Base-by-base conservation (phyloP, 2,888 invertebrate genomes). In the Bembecia ichneumoniformis region DNA sequence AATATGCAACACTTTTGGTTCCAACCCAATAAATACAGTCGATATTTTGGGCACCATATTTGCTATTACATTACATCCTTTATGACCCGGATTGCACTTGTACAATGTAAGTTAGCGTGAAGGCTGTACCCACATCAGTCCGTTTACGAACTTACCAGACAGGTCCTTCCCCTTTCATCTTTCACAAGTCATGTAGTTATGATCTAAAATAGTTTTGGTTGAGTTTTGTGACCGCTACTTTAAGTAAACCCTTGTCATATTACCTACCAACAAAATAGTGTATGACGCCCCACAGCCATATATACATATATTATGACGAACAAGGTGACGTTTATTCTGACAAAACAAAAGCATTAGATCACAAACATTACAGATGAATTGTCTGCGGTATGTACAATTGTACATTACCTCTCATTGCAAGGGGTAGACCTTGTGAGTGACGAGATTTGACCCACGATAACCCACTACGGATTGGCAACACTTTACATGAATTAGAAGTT, bases 21-120 rank as follows among this genome's bases (percentile, higher is more conserved):
- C 47, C 9, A 9, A 28, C 28, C 28, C 7, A 9, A 20, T 20
- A 20, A 9, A 20, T 20, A 20, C 9, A 28, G 28, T 28, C 28
- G 28, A 28, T 9, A 28, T 52, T 43, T 35, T 14, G 36, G n/a
- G 10, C 16, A 47, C 10, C 28, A 46, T 49, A 40, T 52, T 49
- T 49, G 52, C 20, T 40, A 47, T 45, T 49, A 36, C 45, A 47
- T 45, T 49, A 36, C 45, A 10, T 16, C 35, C 35, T 44, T 49
- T 15, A 11, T 40, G 40, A 47, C 13, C 45, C 35, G 35, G 36
- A 45, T 34, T 43, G 40, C 20, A 35, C 15, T n/a, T 44, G 28
- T 28, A 28, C 9, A 28, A 40, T 13, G 40, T 40, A 40, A 40
- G 11, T 40, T n/a, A 40, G 40, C 40, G 14, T 40, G 13, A 13